Conservation (phyloP, 1,140 invertebrate species). For the Ceratina japonica region DNA sequence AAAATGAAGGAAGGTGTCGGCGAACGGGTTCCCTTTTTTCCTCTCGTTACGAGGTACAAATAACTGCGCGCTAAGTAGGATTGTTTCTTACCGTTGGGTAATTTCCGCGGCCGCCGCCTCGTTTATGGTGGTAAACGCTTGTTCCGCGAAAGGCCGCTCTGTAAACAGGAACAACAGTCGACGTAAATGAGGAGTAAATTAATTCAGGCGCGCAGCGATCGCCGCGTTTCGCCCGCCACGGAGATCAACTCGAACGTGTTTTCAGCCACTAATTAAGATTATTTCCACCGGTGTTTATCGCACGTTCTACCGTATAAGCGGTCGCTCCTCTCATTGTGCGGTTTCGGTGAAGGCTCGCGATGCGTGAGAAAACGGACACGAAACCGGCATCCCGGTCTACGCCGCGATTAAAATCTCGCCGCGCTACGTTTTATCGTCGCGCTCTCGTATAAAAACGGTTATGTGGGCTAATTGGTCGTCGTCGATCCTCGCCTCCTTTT, state of each 20-base stretch:
- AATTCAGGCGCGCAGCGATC: constrained; percentile 33
- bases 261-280: constrained; percentile 56
- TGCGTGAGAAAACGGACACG: constrained; percentile 71
- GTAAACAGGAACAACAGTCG: constrained; percentile 26
- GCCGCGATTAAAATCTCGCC: constrained; percentile 65
- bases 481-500: constrained; percentile 54
- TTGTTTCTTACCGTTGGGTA: no score
- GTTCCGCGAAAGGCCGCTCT: not conserved
- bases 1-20: no score
- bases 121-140: constrained; percentile 9
- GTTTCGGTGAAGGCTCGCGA: constrained; percentile 52
- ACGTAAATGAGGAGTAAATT: constrained; percentile 41
- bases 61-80: no score
- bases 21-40: no score
- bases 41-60: no score
- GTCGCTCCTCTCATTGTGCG: constrained; percentile 32
- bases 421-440: constrained; percentile 63
- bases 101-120: no score
- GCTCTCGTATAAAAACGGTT: constrained; percentile 67
- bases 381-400: constrained; percentile 65
- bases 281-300: constrained; percentile 54
- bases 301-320: constrained; percentile 28
- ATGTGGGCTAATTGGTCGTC: constrained; percentile 72
- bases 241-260: constrained; percentile 37
- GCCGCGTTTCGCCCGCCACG: constrained; percentile 8